Evolutionary conservation across 1,140 invertebrate species (phyloP).

Genomic region (Leptinotarsa lineolata): DNA sequence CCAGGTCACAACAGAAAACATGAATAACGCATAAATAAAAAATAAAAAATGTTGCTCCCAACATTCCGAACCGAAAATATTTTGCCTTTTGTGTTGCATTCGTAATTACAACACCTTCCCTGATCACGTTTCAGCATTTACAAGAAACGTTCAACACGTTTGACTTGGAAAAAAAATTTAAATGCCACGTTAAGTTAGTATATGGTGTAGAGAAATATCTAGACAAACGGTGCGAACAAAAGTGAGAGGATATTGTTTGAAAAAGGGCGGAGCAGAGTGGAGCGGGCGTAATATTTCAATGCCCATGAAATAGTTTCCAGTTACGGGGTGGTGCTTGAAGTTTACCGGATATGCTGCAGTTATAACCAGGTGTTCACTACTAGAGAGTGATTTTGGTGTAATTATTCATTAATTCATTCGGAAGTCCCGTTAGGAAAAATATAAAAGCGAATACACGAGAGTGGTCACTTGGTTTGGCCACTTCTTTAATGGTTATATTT

Average conservation of each 20-base stretch:
- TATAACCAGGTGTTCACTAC: background rate
- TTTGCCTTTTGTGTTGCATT: conserved; percentile 3
- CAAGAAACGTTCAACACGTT: conserved; percentile 16
- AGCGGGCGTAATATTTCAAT: background rate
- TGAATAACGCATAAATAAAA: too few species aligned
- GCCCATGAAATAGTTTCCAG: conserved; percentile 2
- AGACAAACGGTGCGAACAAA: background rate
- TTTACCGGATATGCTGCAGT: background rate
- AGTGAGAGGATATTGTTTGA: conserved; percentile 9
- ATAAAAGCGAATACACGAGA: too few species aligned
- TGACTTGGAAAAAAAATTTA: background rate
- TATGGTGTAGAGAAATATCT: background rate
- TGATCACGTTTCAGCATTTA: conserved; percentile 22
- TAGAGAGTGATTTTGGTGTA: too few species aligned
- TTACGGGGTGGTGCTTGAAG: background rate
- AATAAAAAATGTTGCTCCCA: background rate
- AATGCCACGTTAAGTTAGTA: conserved; percentile 10
- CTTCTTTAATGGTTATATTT: too few species aligned
- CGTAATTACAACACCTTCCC: background rate
- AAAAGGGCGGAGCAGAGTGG: background rate
- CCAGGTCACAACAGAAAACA: too few species aligned
- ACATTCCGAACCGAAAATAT: background rate
- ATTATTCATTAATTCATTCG: too few species aligned
- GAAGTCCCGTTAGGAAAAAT: too few species aligned
- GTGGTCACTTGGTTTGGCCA: too few species aligned